Evolutionary conservation across 2,113 vertebrate species (phyloP), one percentile per base, ranked within the genome.

Genomic region (Callipepla californica): DNA sequence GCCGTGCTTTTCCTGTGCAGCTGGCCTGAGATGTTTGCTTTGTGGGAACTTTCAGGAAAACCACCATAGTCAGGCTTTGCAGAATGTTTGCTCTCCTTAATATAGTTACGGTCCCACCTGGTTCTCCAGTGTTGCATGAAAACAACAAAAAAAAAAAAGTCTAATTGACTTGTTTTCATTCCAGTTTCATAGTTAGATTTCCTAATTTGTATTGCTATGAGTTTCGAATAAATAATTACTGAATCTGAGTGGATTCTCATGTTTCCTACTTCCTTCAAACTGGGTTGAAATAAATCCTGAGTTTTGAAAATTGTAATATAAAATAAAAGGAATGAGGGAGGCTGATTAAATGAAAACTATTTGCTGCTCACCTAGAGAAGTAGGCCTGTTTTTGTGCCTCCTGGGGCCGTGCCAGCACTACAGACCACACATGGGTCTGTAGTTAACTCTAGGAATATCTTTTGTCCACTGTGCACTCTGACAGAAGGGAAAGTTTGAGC

Each of bases 31-130:
- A 22, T 84, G 6, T 9, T 79, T 16, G 34, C 8, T 78, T 23
- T 63, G 30, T 36, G 57, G 48, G 26, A 87, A 25, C 36, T 75
- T 10, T 75, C 40, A 28, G 76, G 12, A 16, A 53, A 53, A 28
- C 26, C 45, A 30, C 67, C 0, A 0, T 23, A 34, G 30, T 4
- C 57, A 51, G 36, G 70, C 70, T 88, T 67, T 61, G 80, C 23
- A 61, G 51, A 75, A 48, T 18, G 40, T 72, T 93, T 81, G 5
- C 26, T 80, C 18, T 80, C 44, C 4, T 1, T 89, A 84, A 59
- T 34, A 44, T 55, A 0, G 0, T 53, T 26, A 12, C 20, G 40
- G 61, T 85, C 28, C 28, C 19, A 23, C n/a, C 16, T 36, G 15
- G 4, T 93, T 80, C 38, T 85, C n/a, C 23, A 36, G 13, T 34